These are phyloP conservation scores for Boulengeromyrus knoepffleri DNA, from an alignment of 2,113 vertebrate genomes.

Conservation along the genomic window DNA sequence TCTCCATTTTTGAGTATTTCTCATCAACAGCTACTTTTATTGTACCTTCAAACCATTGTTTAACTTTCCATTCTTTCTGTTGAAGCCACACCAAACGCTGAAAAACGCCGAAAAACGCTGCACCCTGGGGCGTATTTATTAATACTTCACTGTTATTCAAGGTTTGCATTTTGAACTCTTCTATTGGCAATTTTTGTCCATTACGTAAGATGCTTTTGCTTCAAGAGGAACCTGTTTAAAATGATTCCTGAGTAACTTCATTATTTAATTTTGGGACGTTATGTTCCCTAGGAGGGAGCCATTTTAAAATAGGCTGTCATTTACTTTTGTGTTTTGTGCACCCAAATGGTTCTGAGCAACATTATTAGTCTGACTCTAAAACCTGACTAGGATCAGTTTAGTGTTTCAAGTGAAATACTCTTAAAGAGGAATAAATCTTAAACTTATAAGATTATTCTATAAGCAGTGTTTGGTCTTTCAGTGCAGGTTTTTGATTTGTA, in stretches of 20 bases:
- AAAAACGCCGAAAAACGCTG: background rate
- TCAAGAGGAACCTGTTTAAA: conserved; percentile 1
- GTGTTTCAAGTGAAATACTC: background rate
- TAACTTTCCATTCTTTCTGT: background rate
- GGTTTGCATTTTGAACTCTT: background rate
- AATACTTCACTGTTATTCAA: background rate
- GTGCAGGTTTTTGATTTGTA: background rate
- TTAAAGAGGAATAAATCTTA: background rate
- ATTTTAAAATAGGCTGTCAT: conserved; percentile 20
- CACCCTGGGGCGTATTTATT: background rate
- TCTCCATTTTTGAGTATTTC: background rate
- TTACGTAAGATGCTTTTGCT: background rate
- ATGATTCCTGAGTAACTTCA: background rate
- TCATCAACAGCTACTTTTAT: background rate
- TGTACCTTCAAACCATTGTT: background rate
- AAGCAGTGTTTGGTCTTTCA: background rate
- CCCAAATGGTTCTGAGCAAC: background rate
- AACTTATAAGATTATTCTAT: background rate
- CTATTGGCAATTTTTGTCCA: background rate
- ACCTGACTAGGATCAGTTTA: background rate
- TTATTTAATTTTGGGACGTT: conserved; percentile 13
- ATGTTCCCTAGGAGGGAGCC: background rate
- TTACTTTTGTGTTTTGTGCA: background rate
- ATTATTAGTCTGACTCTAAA: background rate
- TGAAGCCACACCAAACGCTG: background rate